These are phyloP conservation scores for Fragum sueziense DNA, from an alignment of 2,888 invertebrate species.

Conservation along the genomic window DNA sequence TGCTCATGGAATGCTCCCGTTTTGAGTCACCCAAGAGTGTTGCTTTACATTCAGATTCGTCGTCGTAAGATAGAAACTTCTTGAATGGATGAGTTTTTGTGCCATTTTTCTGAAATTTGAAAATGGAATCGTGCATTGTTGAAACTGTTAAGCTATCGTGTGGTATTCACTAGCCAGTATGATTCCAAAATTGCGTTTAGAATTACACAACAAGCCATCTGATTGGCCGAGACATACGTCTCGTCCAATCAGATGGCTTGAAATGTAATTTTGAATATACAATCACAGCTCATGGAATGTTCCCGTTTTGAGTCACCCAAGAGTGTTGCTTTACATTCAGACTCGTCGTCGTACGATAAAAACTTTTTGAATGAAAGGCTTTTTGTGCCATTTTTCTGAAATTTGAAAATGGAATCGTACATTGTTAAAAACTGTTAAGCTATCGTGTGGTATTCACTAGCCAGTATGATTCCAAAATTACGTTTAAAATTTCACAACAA, in stretches of 20 bases:
- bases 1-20: constrained; percentile 34
- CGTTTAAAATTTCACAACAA: too few species aligned
- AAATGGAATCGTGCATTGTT: too few species aligned
- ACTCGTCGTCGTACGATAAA: constrained; percentile 55
- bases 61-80: constrained; percentile 59
- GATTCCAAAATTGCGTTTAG: too few species aligned
- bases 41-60: constrained; percentile 52
- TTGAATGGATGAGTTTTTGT: constrained; percentile 63
- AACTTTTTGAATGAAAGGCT: constrained; percentile 64
- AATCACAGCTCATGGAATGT: constrained; percentile 39
- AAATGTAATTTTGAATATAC: constrained; percentile 26
- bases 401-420: too few species aligned
- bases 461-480: too few species aligned
- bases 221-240: too few species aligned
- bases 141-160: too few species aligned
- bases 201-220: too few species aligned
- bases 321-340: constrained; percentile 49
- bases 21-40: constrained; percentile 41
- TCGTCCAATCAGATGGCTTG: constrained; percentile 73
- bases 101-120: constrained; percentile 49
- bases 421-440: too few species aligned
- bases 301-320: constrained; percentile 39
- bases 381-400: constrained; percentile 58
- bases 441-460: too few species aligned
- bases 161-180: too few species aligned